These are phyloP conservation scores for Crocallis elinguaria DNA, from an alignment of 2,888 invertebrate species.

Conservation along the genomic window DNA sequence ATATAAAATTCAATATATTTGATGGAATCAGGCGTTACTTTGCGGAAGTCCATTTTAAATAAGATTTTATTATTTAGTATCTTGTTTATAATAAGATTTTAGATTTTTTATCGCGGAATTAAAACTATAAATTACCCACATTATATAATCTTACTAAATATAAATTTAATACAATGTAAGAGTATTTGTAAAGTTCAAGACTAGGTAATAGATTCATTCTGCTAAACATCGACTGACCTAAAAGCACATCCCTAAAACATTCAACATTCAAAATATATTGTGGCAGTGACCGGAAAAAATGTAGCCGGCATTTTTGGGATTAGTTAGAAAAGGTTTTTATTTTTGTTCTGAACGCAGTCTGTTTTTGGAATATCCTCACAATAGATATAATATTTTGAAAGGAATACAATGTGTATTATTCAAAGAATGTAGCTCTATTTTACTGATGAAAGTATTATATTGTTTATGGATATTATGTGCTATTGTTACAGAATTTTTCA, in stretches of 20 bases:
- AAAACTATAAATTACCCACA: too few species aligned
- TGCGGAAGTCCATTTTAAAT: too few species aligned
- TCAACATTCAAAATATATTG: conserved; percentile 10
- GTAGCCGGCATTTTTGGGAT: conserved; percentile 22
- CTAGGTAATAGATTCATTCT: not conserved
- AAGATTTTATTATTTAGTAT: too few species aligned
- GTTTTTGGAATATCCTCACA: conserved; percentile 7
- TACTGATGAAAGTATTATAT: conserved; percentile 2
- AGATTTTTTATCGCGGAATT: too few species aligned
- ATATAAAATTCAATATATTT: too few species aligned
- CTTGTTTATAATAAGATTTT: too few species aligned
- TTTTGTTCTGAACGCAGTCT: not conserved
- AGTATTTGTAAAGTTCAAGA: too few species aligned
- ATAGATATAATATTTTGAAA: conserved; percentile 4
- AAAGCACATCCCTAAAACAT: conserved; percentile 1
- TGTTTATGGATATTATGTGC: conserved; percentile 1
- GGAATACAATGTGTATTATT: too few species aligned
- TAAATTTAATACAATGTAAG: too few species aligned
- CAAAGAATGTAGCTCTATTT: not conserved
- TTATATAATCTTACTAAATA: too few species aligned
- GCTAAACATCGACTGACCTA: not conserved
- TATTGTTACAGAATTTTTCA: not conserved
- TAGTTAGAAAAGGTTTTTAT: conserved; percentile 10
- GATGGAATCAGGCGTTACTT: too few species aligned
- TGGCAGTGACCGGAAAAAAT: conserved; percentile 28